Evolutionary conservation across 2,113 vertebrate species (phyloP), one percentile per base, ranked within the genome.

Genomic region (Indicator indicator): DNA sequence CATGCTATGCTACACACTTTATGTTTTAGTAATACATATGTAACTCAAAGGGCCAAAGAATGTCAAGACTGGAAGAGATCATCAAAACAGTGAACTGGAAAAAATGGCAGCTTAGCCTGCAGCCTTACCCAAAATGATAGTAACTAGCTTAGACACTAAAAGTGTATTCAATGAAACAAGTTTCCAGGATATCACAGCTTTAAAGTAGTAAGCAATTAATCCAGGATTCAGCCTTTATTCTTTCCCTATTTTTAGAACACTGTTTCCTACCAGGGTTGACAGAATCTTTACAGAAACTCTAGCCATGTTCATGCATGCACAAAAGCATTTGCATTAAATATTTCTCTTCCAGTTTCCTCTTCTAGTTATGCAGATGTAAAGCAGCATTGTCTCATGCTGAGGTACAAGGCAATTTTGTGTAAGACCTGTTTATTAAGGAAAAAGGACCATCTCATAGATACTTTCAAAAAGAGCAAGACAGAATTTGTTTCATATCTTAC

Each of bases 141-240:
- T 97, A 96, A 97, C 89, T 75, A 83, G 65, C 85, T 96, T 84
- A 95, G 96, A 96, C 95, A 96, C 93, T 97, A 97, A 97, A 96
- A 96, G 96, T 96, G 92, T 92, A 91, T 90, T 93, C 71, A 87
- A 83, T 38, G 63, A 92, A 97, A 10, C 42, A 95, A 94, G 92
- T 90, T 96, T 87, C 90, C 80, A 76, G 88, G 68, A 89, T 97
- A 96, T 96, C 93, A 95, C 93, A 93, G 93, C 92, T 96, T 89
- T 89, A 83, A 88, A 93, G 95, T 24, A 95, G 79, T 65, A 93
- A 93, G 85, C 83, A 97, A 97, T 96, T 97, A 95, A 95, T 95
- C 83, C 78, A 83, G 73, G 89, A 93, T 90, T 68, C 89, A 88
- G 87, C 56, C 79, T 93, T 95, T 94, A 95, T 95, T 96, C 88